Base-by-base conservation (phyloP, 2,797 vertebrate species). In the Scolopax rusticola region DNA sequence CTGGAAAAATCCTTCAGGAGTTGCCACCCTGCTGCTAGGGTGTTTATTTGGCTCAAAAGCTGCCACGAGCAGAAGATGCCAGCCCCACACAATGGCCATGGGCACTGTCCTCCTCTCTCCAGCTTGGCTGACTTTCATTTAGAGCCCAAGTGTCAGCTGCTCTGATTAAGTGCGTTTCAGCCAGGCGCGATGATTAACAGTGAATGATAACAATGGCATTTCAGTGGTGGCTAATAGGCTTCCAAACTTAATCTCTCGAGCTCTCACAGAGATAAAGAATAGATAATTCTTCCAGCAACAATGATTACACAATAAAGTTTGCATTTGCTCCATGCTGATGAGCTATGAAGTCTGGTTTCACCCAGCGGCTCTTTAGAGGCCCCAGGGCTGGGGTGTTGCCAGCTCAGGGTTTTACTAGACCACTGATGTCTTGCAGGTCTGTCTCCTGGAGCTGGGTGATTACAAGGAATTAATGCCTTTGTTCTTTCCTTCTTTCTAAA, bases 201-300 rank as follows among this genome's bases (percentile, higher is more conserved):
- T 71, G 88, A 95, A 93, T 73, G 90, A 95, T 95, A 95, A 93
- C 91, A 90, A 77, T 54, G 90, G 61, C 78, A 65, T 95, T 97
- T 93, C 86, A 61, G 71, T 28, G 32, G 60, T 47, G 76, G 77
- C 53, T 95, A 94, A 95, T 68, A 94, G 90, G 94, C 78, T 96
- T 97, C 95, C 90, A 80, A 90, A 86, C 81, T 77, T 93, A 96
- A 95, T 91, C 80, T 95, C 70, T 84, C 5, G 17, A 0, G 2
- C 79, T 95, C 36, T 94, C n/a, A 30, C 14, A 33, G 71, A 91
- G 75, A 69, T 92, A 74, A 92, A 90, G 90, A 77, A 90, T 51
- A 93, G 81, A 93, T 92, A 84, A 95, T 89, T 93, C 77, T 93
- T 90, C 67, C 47, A 77, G 48, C 3, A 32, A 74, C 86, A 94